phyloP scores from a whole-genome alignment of 2,888 invertebrate species.

The Sarcophaga rosellei region DNA sequence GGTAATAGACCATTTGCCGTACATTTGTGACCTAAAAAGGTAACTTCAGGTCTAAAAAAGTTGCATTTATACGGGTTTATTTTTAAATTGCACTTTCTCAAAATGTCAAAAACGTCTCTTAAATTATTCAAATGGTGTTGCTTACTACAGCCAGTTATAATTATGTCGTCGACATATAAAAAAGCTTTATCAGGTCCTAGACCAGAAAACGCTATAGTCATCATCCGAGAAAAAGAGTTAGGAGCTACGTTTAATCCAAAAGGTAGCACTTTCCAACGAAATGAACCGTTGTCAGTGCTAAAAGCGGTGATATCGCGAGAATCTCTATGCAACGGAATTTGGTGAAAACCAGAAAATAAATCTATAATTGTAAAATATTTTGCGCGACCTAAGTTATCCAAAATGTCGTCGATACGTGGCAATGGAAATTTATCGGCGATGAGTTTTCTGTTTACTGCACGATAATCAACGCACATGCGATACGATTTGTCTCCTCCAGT shows the following conservation, averaged over 20 bases:
- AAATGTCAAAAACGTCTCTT: slow-evolving; percentile 45
- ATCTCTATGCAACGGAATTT: slow-evolving; percentile 7
- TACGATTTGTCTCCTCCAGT: slow-evolving; percentile 8
- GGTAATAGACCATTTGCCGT: slow-evolving; percentile 54
- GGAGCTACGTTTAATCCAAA: slow-evolving; percentile 69
- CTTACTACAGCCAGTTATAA: slow-evolving; percentile 53
- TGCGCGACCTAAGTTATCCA: slow-evolving; percentile 29
- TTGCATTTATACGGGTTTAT: slow-evolving; percentile 53
- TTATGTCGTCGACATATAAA: slow-evolving; percentile 71
- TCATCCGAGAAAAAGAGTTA: slow-evolving; percentile 72
- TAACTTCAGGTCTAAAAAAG: slow-evolving; percentile 50
- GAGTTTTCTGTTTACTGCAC: slow-evolving; percentile 21
- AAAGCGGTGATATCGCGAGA: slow-evolving; percentile 26
- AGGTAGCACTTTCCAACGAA: slow-evolving; percentile 64
- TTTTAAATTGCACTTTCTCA: slow-evolving; percentile 42
- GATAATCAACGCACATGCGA: slow-evolving; percentile 29
- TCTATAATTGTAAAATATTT: slow-evolving; percentile 33
- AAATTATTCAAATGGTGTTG: slow-evolving; percentile 52
- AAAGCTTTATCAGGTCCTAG: slow-evolving; percentile 43
- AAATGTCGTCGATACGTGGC: slow-evolving; percentile 24
- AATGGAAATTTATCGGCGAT: slow-evolving; percentile 33
- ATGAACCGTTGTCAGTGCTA: slow-evolving; percentile 14
- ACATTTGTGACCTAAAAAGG: slow-evolving; percentile 52
- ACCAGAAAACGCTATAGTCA: slow-evolving; percentile 71
- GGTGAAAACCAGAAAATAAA: slow-evolving; percentile 19